phyloP scores from a whole-genome alignment of 1,140 invertebrate genomes.

The Artemia franciscana region DNA sequence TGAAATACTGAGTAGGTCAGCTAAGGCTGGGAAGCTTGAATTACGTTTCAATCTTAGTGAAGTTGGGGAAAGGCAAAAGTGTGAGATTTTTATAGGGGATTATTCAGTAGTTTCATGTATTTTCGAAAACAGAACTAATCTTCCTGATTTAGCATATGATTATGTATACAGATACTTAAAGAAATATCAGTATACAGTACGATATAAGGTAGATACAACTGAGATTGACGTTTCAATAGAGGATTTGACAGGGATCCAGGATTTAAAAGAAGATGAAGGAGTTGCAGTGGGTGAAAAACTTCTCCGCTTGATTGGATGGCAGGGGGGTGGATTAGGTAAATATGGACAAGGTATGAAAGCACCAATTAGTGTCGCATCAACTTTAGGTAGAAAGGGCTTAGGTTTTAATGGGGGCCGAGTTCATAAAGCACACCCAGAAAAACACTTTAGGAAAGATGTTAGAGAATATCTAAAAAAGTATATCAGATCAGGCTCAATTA shows the following conservation, averaged over 20 bases:
- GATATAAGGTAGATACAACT: neutral
- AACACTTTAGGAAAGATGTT: neutral
- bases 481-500: neutral
- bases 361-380: constrained; percentile 15
- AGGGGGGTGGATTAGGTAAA: constrained; percentile 21
- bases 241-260: neutral
- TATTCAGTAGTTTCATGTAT: neutral
- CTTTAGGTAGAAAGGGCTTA: constrained; percentile 1
- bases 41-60: neutral
- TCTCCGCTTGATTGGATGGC: constrained; percentile 22
- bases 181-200: neutral
- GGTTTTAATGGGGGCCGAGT: neutral
- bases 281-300: constrained; percentile 18
- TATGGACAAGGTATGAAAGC: constrained; percentile 18
- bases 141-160: neutral
- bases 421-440: neutral
- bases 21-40: neutral
- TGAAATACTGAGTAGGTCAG: neutral
- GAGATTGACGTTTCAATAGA: neutral
- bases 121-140: neutral
- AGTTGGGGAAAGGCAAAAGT: neutral
- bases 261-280: neutral
- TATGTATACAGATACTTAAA: neutral
- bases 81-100: neutral
- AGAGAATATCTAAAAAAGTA: neutral